Base-by-base conservation (phyloP, 2,888 invertebrate genomes). In the Corbicula japonica region DNA sequence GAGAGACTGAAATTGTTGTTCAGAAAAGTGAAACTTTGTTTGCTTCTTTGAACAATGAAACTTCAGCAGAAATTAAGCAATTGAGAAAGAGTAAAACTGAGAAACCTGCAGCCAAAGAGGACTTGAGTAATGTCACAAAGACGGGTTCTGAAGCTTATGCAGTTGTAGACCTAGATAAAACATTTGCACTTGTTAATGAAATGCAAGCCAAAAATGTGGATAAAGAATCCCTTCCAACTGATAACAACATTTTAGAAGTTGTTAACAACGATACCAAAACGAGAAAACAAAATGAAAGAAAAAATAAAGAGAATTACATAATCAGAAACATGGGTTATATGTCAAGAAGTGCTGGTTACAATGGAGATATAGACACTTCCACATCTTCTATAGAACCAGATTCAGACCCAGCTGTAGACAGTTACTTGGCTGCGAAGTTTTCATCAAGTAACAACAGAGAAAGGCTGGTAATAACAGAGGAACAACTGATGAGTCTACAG, bases 391-490 rank as follows among this genome's bases (percentile, higher is more conserved):
- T 76, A 23, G 83, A 83, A 50, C 72, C 76, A 28, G 83, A 83
- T 54, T 50, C 68, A 18, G 79, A 79, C 34, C 21, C 61, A 8
- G 58, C 58, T 10, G 60, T 80, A 18, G 76, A 70, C 58, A 60
- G 63, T 23, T 76, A 61, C 34, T 48, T 80, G n/a, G 72, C 69
- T 18, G 68, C 62, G 18, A 76, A 80, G 54, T 63, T 76, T 48
- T 46, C 62, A 5, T 44, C 30, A 2, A 18, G 32, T n/a, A 68
- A 63, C 15, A 54, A 58, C 32, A 63, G 63, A 10, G 76, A 80
- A 54, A 61, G 77, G 38, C 41, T 83, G 50, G 34, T 80, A n/a
- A 83, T 83, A 15, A 83, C 83, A n/a, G 83, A 83, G 32, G 83
- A 83, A 44, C 83, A 83, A 56, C 50, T 83, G 26, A 66, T 72